A percentile compares a stretch with the other conserved stretches of the same genome.
Conservation (phyloP, 2,113 vertebrate genomes). For the Scolopax mira region DNA sequence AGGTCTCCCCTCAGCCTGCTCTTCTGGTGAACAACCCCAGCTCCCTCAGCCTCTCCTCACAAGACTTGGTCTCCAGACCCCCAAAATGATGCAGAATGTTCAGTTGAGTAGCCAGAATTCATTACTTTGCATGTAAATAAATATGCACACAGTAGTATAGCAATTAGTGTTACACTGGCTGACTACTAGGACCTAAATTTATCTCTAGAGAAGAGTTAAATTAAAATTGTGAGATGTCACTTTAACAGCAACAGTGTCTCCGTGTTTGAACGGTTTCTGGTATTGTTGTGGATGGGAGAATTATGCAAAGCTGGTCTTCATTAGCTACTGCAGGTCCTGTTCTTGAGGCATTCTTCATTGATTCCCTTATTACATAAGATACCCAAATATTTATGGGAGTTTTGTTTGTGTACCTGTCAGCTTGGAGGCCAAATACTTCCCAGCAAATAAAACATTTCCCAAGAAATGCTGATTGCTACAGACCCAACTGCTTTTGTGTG, state of each 20-base stretch:
- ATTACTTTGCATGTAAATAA: not conserved
- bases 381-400: not conserved
- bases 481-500: not conserved
- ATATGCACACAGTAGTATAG: not conserved
- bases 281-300: not conserved
- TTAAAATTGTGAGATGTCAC: not conserved
- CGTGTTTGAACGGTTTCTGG: not conserved
- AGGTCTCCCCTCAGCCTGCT: too few relatives aligned
- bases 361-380: not conserved
- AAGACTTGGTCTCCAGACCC: too few relatives aligned
- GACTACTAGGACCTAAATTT: not conserved
- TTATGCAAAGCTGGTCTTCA: not conserved
- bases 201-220: not conserved
- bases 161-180: not conserved
- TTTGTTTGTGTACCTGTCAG: slow-evolving; percentile 5
- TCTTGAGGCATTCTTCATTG: not conserved
- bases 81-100: not conserved
- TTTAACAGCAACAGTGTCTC: not conserved
- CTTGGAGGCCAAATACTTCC: not conserved
- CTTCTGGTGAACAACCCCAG: too few relatives aligned
- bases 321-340: not conserved
- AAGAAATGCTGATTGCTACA: not conserved
- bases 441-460: not conserved
- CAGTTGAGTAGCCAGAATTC: not conserved
- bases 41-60: too few relatives aligned